These are phyloP conservation scores for Melanotaenia pygmaea DNA, from an alignment of 2,797 vertebrate genomes.

Conservation along the genomic window DNA sequence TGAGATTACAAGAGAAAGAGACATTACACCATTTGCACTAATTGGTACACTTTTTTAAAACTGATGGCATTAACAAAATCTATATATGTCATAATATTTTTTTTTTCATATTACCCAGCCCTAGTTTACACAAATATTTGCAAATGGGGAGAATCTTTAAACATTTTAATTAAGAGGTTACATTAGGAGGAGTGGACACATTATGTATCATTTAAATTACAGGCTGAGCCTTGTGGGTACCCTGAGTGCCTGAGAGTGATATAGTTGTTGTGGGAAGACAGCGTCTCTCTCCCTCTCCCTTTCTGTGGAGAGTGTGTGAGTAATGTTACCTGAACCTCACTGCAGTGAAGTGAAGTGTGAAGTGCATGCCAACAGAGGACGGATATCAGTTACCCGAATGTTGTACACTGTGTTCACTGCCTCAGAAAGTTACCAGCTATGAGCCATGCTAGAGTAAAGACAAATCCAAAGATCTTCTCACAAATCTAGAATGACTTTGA, in stretches of 20 bases:
- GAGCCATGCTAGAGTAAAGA: not conserved
- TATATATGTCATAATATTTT: too few species aligned
- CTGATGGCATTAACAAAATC: too few species aligned
- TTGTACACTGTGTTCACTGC: not conserved
- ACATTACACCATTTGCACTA: too few species aligned
- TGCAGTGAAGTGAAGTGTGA: constrained; percentile 9
- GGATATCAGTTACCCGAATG: constrained; percentile 1
- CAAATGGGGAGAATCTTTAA: not conserved
- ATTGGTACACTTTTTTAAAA: too few species aligned
- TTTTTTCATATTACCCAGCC: too few species aligned
- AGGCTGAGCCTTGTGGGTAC: not conserved
- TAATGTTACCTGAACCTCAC: not conserved
- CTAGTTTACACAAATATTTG: not conserved
- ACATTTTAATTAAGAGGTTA: not conserved
- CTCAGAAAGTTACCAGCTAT: not conserved
- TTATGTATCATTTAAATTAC: not conserved
- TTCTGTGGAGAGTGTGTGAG: not conserved
- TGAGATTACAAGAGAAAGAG: too few species aligned
- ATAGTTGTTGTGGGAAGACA: not conserved
- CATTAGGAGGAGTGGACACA: not conserved
- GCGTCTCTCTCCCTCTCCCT: not conserved
- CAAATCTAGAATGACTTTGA: not conserved
- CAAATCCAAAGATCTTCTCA: not conserved
- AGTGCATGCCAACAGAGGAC: not conserved
- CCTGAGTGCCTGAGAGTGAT: not conserved